Evolutionary conservation across 1,140 invertebrate species (phyloP), one percentile per base, ranked within the genome.

Genomic region (Micrasema minimum): DNA sequence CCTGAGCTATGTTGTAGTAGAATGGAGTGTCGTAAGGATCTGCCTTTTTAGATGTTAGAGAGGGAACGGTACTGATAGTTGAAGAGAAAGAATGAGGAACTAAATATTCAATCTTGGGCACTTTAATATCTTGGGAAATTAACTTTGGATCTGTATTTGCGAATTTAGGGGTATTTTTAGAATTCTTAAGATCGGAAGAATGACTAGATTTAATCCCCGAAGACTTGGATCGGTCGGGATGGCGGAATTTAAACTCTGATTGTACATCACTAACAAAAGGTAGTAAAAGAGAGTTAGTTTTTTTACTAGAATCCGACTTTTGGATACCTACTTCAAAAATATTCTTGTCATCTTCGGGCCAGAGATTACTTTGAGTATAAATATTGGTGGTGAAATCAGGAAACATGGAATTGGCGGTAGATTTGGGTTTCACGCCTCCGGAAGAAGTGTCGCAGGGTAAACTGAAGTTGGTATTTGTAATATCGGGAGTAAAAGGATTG

Each of bases 151-250:
- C 74, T 66, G 55, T 65, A 53, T 23, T 38, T 18, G 18, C 12
- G 46, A 43, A 71, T 71, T 73, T 75, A 3, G 55, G n/a, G 31
- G 22, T 55, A 16, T 59, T 66, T 55, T 69, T 69, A 0, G 35
- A 16, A 43, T 12, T 68, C 57, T 69, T 69, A 5, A 35, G 11
- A 55, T 74, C 72, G 1, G 57, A 1, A 14, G 38, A 9, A 41
- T 69, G 65, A 68, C 61, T 78, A 69, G 35, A 72, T 41, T 57
- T 77, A 31, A 37, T 74, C 66, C 51, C 75, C 65, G 43, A 75
- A 76, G 48, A 46, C 65, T 73, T 80, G 57, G 51, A 57, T 73
- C 31, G 59, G 59, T 67, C 72, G 1, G 66, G 46, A 12, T 57
- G 35, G 2, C 70, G 45, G 16, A 70, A 70, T 70, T 67, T 59